Evolutionary conservation across 2,888 invertebrate species (phyloP).

Genomic region (Asteroscopus sphinx): DNA sequence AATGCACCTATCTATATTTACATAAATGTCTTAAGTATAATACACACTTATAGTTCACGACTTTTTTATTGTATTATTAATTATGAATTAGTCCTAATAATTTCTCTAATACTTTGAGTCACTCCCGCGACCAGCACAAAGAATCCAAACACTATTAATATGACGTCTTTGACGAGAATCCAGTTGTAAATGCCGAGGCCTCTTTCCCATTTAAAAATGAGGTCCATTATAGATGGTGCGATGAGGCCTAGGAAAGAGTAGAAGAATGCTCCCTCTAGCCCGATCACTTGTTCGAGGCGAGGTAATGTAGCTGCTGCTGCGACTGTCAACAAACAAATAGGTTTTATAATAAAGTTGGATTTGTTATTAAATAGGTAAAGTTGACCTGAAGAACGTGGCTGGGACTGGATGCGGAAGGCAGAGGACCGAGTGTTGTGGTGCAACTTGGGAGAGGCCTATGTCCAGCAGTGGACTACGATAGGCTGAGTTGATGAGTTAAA

Average conservation of each 20-base stretch:
- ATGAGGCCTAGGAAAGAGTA: constrained; percentile 93
- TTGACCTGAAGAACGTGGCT: too few species aligned
- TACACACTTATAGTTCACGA: constrained; percentile 41
- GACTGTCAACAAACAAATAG: constrained; percentile 68
- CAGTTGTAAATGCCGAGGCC: constrained; percentile 92
- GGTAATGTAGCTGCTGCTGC: constrained; percentile 82
- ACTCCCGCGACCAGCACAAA: constrained; percentile 92
- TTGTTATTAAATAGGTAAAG: too few species aligned
- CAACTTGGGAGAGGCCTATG: too few species aligned
- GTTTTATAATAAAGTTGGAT: not conserved
- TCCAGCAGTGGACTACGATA: too few species aligned
- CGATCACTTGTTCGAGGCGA: constrained; percentile 83
- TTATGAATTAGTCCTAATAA: constrained; percentile 64
- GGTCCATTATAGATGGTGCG: constrained; percentile 93
- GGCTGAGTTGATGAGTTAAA: too few species aligned
- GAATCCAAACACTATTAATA: constrained; percentile 90
- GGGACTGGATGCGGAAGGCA: too few species aligned
- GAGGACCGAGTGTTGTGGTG: too few species aligned
- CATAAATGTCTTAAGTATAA: constrained; percentile 35
- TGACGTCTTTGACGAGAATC: constrained; percentile 92
- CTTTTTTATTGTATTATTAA: constrained; percentile 3
- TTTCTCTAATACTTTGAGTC: constrained; percentile 84
- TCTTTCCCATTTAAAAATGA: constrained; percentile 92
- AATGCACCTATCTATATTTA: constrained; percentile 52
- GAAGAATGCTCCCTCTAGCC: constrained; percentile 89